These are phyloP conservation scores for Cosmorhoe ocellata DNA, from an alignment of 2,888 invertebrate genomes.

Conservation along the genomic window DNA sequence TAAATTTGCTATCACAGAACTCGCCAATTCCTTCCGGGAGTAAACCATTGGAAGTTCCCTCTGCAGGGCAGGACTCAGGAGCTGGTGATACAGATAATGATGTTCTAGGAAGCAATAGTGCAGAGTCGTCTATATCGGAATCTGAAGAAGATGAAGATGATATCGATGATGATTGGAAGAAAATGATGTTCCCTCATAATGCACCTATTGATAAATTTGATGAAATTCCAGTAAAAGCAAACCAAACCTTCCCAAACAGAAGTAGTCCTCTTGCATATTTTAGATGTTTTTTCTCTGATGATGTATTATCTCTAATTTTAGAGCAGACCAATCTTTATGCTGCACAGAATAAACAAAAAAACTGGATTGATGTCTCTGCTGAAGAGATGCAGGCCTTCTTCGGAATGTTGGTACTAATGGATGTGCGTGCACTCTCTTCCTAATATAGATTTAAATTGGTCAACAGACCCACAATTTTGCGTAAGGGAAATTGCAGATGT, in stretches of 20 bases:
- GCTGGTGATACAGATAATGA: slow-evolving; percentile 15
- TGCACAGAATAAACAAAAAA: slow-evolving; percentile 18
- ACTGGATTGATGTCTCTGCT: slow-evolving; percentile 22
- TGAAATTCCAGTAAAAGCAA: slow-evolving; percentile 21
- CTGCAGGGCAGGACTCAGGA: slow-evolving; percentile 19
- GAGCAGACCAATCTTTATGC: slow-evolving; percentile 29
- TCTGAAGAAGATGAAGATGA: slow-evolving; percentile 23
- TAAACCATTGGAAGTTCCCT: slow-evolving; percentile 18
- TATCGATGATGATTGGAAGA: slow-evolving; percentile 25
- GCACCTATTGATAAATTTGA: slow-evolving; percentile 25
- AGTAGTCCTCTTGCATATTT: slow-evolving; percentile 24
- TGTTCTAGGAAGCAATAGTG: slow-evolving; percentile 18
- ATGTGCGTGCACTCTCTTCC: slow-evolving; percentile 17
- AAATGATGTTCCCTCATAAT: slow-evolving; percentile 25
- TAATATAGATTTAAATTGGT: slow-evolving; percentile 24
- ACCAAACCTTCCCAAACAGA: slow-evolving; percentile 22
- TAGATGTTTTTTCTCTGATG: slow-evolving; percentile 24
- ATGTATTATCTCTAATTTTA: slow-evolving; percentile 21
- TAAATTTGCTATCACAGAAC: slow-evolving; percentile 19
- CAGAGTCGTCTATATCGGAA: slow-evolving; percentile 16
- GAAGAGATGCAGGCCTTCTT: slow-evolving; percentile 23
- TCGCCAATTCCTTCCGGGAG: slow-evolving; percentile 19
- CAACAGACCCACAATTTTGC: slow-evolving; percentile 20
- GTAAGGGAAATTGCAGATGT: slow-evolving; percentile 19
- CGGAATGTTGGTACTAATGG: slow-evolving; percentile 22